phyloP scores from a whole-genome alignment of 2,888 invertebrate species.

The Eumerus sabulonum region DNA sequence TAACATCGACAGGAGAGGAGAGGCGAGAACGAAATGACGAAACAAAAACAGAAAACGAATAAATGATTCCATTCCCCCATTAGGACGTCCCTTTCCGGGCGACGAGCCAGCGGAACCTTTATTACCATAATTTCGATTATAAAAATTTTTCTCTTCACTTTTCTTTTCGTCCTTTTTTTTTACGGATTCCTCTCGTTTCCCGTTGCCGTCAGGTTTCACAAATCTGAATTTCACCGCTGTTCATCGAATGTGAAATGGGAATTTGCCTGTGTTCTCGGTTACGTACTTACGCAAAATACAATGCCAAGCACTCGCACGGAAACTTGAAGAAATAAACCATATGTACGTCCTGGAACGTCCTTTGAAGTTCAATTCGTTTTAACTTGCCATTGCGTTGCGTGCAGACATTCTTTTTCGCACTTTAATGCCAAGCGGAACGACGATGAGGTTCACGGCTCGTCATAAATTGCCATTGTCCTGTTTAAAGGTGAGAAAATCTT shows the following conservation, averaged over 20 bases:
- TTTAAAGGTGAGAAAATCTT: slow-evolving; percentile 17
- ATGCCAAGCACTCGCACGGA: background rate
- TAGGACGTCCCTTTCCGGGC: slow-evolving; percentile 47
- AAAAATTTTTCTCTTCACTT: slow-evolving; percentile 15
- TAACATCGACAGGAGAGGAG: slow-evolving; percentile 18
- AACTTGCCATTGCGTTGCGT: slow-evolving; percentile 10
- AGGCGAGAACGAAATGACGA: background rate
- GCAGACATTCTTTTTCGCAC: slow-evolving; percentile 33
- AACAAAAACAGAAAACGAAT: slow-evolving; percentile 11
- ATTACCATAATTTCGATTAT: slow-evolving; percentile 67
- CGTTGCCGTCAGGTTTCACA: slow-evolving; percentile 35
- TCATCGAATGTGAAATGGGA: slow-evolving; percentile 60
- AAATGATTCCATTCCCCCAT: slow-evolving; percentile 20
- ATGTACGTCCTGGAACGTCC: background rate
- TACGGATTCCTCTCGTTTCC: background rate
- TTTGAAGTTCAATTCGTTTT: background rate
- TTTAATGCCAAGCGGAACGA: slow-evolving; percentile 26
- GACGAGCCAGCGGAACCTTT: slow-evolving; percentile 43
- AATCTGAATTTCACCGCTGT: slow-evolving; percentile 62
- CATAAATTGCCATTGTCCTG: too few relatives aligned
- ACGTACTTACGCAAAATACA: background rate
- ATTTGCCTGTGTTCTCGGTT: slow-evolving; percentile 5
- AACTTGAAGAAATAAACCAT: slow-evolving; percentile 7
- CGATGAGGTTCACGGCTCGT: too few relatives aligned
- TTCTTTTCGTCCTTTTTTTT: slow-evolving; percentile 5